Conservation (phyloP, 2,888 invertebrate genomes). For the Venusia cambrica region DNA sequence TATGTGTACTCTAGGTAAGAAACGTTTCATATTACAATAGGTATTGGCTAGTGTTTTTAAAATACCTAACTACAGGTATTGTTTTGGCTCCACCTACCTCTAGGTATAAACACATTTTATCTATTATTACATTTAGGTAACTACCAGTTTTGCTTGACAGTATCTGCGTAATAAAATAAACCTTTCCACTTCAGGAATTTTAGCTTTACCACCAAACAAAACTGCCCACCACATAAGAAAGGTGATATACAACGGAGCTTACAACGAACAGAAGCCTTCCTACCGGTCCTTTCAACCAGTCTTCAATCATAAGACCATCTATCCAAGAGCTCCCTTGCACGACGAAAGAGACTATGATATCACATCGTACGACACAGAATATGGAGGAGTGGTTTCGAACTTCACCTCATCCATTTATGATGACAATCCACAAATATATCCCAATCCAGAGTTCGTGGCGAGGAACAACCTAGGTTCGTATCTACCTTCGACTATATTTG, state of each 20-base stretch:
- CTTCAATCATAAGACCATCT: constrained; percentile 58
- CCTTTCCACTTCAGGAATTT: too few relatives aligned
- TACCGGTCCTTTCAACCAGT: constrained; percentile 68
- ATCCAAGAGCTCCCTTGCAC: constrained; percentile 54
- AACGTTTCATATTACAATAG: too few relatives aligned
- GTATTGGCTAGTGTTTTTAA: too few relatives aligned
- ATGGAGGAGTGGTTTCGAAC: constrained; percentile 72
- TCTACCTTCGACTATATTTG: neutral
- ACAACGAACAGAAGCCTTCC: constrained; percentile 56
- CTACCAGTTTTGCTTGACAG: too few relatives aligned
- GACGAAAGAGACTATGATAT: constrained; percentile 70
- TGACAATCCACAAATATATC: constrained; percentile 71
- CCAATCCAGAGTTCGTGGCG: constrained; percentile 69
- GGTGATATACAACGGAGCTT: constrained; percentile 49
- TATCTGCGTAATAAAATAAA: too few relatives aligned
- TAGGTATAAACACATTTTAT: too few relatives aligned
- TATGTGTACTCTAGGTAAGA: too few relatives aligned
- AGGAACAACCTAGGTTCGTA: constrained; percentile 57
- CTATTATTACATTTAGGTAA: too few relatives aligned
- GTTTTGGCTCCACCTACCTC: too few relatives aligned
- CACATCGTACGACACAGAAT: constrained; percentile 68
- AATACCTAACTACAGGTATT: too few relatives aligned
- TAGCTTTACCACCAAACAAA: constrained; percentile 58
- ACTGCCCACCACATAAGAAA: constrained; percentile 54
- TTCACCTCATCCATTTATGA: constrained; percentile 76